These are phyloP conservation scores for Tautogolabrus adspersus DNA, from an alignment of 2,113 vertebrate species.

Conservation along the genomic window DNA sequence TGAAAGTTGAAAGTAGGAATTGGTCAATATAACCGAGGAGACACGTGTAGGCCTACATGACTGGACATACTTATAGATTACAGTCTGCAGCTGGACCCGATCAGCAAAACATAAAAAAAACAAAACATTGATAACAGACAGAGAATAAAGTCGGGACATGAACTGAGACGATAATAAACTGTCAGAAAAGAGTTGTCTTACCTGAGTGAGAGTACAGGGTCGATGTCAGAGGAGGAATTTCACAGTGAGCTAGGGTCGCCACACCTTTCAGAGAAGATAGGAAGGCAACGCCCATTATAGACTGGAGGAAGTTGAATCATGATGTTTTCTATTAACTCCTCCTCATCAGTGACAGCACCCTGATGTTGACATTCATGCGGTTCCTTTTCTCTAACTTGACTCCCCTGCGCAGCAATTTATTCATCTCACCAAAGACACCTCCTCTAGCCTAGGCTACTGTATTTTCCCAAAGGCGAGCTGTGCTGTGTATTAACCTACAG, in stretches of 20 bases:
- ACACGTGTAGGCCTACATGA: not conserved
- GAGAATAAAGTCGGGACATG: not conserved
- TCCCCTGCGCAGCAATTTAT: not conserved
- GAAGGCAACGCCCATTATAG: constrained; percentile 50
- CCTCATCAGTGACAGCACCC: not conserved
- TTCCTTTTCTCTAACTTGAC: not conserved
- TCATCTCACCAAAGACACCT: not conserved
- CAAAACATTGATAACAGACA: not conserved
- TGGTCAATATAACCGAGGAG: not conserved
- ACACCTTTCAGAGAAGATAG: constrained; percentile 50
- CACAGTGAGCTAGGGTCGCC: constrained; percentile 4
- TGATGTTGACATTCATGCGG: not conserved
- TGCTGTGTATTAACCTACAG: not conserved
- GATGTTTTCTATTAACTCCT: constrained; percentile 33
- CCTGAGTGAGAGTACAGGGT: constrained; percentile 8
- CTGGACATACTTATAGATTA: not conserved
- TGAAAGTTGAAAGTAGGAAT: not conserved
- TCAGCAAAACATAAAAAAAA: not conserved
- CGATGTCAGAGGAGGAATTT: constrained; percentile 15
- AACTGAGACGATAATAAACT: too few species aligned
- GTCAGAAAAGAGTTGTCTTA: constrained; percentile 14
- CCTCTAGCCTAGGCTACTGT: too few species aligned
- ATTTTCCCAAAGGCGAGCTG: not conserved
- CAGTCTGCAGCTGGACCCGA: not conserved
- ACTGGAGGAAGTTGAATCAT: constrained; percentile 34